phyloP scores from a whole-genome alignment of 2,888 invertebrate genomes.

The Lasioglossum figueresi region DNA sequence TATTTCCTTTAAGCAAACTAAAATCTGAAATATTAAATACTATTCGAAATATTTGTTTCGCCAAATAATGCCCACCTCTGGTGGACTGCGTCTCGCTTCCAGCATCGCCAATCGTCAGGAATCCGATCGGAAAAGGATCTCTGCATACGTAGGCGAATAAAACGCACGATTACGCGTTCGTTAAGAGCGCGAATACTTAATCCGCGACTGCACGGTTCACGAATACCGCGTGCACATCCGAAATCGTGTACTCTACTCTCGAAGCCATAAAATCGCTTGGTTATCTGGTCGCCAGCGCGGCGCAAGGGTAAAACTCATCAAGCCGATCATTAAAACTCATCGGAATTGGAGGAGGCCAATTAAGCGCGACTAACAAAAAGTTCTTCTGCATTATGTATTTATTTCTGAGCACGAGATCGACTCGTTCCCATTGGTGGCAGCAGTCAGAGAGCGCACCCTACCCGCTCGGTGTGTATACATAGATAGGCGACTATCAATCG shows the following conservation, averaged over 20 bases:
- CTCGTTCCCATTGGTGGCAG: neutral
- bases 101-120: no score
- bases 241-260: neutral
- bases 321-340: neutral
- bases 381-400: constrained; percentile 12
- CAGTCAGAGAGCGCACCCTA: neutral
- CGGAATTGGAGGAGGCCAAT: neutral
- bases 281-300: neutral
- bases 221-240: neutral
- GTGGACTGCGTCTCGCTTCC: no score
- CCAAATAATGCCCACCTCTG: no score
- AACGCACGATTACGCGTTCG: neutral
- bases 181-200: neutral
- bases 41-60: no score
- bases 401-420: constrained; percentile 8
- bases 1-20: no score
- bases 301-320: neutral
- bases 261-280: neutral
- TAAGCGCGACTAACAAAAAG: neutral
- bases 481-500: constrained; percentile 74
- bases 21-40: no score
- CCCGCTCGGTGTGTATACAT: neutral
- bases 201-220: no score
- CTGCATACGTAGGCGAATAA: neutral
- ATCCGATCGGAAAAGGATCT: neutral